These are phyloP conservation scores for Eurois occulta DNA, from an alignment of 2,888 invertebrate genomes.

Conservation along the genomic window DNA sequence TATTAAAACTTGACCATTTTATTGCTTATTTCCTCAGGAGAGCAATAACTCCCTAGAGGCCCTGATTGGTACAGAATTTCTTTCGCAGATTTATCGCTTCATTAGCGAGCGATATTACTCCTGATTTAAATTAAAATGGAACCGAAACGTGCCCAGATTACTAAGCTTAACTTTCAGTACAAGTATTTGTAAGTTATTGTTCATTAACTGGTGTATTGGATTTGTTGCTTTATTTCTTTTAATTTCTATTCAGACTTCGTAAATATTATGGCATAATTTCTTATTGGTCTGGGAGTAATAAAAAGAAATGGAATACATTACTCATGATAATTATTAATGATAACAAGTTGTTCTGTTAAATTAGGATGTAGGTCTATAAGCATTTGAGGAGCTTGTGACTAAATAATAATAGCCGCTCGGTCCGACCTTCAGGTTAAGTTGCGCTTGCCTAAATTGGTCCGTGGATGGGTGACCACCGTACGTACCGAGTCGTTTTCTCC, in stretches of 20 bases:
- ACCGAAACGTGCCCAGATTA: conserved; percentile 50
- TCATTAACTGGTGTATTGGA: conserved; percentile 46
- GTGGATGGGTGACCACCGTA: too few species aligned
- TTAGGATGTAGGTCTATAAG: not conserved
- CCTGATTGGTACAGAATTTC: conserved; percentile 43
- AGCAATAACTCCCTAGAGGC: not conserved
- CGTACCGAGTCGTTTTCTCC: too few species aligned
- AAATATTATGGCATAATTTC: conserved; percentile 2
- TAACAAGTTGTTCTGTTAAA: not conserved
- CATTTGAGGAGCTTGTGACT: too few species aligned
- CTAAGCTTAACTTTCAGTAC: conserved; percentile 41
- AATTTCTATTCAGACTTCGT: not conserved
- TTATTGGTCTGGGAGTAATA: conserved; percentile 13
- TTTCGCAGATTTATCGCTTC: conserved; percentile 69
- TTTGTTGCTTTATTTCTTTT: conserved; percentile 30
- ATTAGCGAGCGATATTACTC: conserved; percentile 64
- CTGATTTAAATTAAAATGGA: conserved; percentile 70
- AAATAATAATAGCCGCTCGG: too few species aligned
- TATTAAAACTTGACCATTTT: not conserved
- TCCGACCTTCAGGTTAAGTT: too few species aligned
- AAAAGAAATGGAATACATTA: not conserved
- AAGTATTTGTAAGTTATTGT: conserved; percentile 52
- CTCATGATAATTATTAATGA: not conserved
- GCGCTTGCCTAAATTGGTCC: too few species aligned
- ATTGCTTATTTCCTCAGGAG: conserved; percentile 7